Percentiles rank a stretch among this genome's conserved stretches.
Evolutionary conservation across 2,888 invertebrate species (phyloP).

Genomic region (Leptopilina myrica): DNA sequence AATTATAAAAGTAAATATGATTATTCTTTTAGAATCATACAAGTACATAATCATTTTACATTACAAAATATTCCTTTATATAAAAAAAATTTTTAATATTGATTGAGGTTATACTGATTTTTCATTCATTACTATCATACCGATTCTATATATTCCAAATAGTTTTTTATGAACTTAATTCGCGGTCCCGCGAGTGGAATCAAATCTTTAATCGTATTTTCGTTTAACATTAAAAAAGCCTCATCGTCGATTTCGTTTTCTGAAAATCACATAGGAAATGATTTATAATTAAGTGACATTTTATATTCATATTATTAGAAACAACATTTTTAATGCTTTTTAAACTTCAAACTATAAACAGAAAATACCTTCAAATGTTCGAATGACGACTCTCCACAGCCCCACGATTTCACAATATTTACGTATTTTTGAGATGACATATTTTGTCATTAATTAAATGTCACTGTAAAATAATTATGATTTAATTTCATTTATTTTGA

Average conservation of each 20-base stretch:
- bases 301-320: too few relatives aligned
- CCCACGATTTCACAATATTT: too few relatives aligned
- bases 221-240: neutral
- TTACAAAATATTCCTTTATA: neutral
- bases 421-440: too few relatives aligned
- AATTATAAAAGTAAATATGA: neutral
- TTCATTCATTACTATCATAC: neutral
- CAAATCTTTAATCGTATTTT: neutral
- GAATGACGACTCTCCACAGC: too few relatives aligned
- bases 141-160: constrained; percentile 1
- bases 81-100: neutral
- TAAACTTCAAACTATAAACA: too few relatives aligned
- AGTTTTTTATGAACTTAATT: neutral
- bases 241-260: neutral
- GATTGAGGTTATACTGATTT: neutral
- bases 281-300: neutral
- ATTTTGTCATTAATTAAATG: too few relatives aligned
- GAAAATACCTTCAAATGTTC: too few relatives aligned
- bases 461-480: too few relatives aligned
- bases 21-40: too few relatives aligned
- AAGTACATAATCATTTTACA: neutral
- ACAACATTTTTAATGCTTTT: too few relatives aligned
- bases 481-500: too few relatives aligned
- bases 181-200: constrained; percentile 1
- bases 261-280: neutral